Evolutionary conservation across 2,113 vertebrate species (phyloP).

Genomic region (Rhombomys opimus): DNA sequence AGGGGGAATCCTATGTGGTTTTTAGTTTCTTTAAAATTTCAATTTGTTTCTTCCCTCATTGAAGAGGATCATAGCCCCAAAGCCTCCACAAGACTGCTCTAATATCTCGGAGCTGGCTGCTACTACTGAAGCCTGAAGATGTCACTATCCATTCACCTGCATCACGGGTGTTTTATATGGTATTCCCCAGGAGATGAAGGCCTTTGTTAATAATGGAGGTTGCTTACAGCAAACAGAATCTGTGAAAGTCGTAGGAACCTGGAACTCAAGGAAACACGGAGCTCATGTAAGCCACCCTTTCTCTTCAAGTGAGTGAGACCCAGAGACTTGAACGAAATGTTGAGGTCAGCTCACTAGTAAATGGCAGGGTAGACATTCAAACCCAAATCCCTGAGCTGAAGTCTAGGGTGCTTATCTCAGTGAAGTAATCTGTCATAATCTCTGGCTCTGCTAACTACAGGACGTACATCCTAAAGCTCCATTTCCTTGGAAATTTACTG

Average conservation of each 20-base stretch:
- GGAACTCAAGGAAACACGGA: not conserved
- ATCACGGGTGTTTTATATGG: too few relatives aligned
- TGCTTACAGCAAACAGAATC: not conserved
- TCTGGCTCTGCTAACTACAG: not conserved
- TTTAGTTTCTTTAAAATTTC: conserved; percentile 55
- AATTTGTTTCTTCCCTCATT: conserved; percentile 44
- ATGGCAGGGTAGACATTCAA: not conserved
- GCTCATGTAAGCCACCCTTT: not conserved
- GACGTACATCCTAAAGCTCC: not conserved
- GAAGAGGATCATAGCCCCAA: not conserved
- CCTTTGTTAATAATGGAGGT: not conserved
- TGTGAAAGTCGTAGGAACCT: not conserved
- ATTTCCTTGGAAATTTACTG: not conserved
- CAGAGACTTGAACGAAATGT: not conserved
- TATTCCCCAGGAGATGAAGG: not conserved
- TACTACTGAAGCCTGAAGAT: not conserved
- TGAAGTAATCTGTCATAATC: not conserved
- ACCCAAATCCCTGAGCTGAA: not conserved
- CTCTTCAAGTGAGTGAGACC: not conserved
- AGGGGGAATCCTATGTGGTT: not conserved
- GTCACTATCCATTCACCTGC: not conserved
- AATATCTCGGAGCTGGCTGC: conserved; percentile 4
- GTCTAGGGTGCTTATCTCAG: not conserved
- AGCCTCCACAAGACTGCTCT: conserved; percentile 37
- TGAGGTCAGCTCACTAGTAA: not conserved